Evolutionary conservation across 1,140 invertebrate species (phyloP).

Genomic region (Drosophila guanche): DNA sequence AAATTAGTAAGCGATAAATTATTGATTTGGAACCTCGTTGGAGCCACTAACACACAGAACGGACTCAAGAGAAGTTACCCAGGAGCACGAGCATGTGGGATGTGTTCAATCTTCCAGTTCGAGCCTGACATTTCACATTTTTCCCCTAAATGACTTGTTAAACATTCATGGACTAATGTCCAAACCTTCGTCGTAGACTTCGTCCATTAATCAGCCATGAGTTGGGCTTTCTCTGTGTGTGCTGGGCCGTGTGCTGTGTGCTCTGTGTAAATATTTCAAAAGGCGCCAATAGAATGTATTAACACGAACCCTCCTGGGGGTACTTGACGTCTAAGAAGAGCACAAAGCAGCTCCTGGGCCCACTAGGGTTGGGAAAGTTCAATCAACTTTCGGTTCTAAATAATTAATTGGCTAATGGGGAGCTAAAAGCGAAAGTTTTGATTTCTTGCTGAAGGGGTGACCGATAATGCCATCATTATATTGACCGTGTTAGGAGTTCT

Average conservation of each 20-base stretch:
- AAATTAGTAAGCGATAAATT: slow-evolving; percentile 34
- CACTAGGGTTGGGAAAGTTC: slow-evolving; percentile 42
- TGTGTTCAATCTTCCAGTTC: slow-evolving; percentile 34
- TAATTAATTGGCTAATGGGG: slow-evolving; percentile 43
- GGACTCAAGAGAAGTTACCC: slow-evolving; percentile 15
- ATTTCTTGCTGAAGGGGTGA: background rate
- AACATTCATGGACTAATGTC: slow-evolving; percentile 63
- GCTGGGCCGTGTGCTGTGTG: slow-evolving; percentile 43
- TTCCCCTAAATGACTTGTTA: slow-evolving; percentile 52
- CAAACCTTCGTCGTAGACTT: slow-evolving; percentile 30
- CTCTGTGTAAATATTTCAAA: slow-evolving; percentile 67
- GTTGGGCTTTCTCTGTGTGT: slow-evolving; percentile 13
- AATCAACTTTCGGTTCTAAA: slow-evolving; percentile 64
- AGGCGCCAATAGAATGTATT: slow-evolving; percentile 39
- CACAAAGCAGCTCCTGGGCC: background rate
- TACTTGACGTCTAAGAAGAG: slow-evolving; percentile 2
- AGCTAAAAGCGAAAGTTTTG: slow-evolving; percentile 14
- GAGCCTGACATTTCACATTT: slow-evolving; percentile 65
- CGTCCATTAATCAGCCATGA: slow-evolving; percentile 47
- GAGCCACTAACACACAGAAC: slow-evolving; percentile 2
- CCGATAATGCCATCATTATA: no score
- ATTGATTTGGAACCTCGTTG: slow-evolving; percentile 30
- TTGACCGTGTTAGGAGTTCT: no score
- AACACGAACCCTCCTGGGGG: slow-evolving; percentile 18
- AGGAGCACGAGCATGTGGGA: slow-evolving; percentile 27